Base-by-base conservation (phyloP, 2,113 vertebrate species). In the Otolemur garnettii region DNA sequence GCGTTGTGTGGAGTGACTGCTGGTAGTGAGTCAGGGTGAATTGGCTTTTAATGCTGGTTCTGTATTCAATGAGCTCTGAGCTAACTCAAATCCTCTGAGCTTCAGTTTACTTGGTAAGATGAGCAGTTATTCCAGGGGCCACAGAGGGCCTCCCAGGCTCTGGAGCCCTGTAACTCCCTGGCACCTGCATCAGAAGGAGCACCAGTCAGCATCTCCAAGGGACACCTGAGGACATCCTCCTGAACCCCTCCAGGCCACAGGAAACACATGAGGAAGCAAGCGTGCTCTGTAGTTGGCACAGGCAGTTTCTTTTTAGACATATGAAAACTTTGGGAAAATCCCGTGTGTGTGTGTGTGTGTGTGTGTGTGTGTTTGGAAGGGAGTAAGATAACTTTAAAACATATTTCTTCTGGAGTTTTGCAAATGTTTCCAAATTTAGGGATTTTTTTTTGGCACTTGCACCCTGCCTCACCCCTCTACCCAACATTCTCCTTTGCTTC, bases 381-480 rank as follows among this genome's bases (percentile, higher is more conserved):
- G 21, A 53, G 12, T 14, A 21, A 21, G 50, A 91, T 28, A 74
- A 68, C 35, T 85, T 82, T 26, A 10, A 71, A 69, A 55, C 0
- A 5, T 78, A 77, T 85, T 81, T 75, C 64, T 78, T 85, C 53
- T 83, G 55, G 82, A 89, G 21, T 95, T 96, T 96, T 94, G 68
- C 87, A 89, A 62, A 79, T 53, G 50, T 80, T 89, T 78, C 42
- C 14, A 50, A 42, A 68, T 72, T 89, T 82, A 87, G 55, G 22
- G 45, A 57, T 60, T 66, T 9, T 30, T 59, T 78, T 77, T 77
- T 66, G 12, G 21, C 33, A 11, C 30, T 79, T 24, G 8, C 30
- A 4, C 33, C 9, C 26, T 45, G 19, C 18, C 10, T 45, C 35
- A 18, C 24, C 26, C 2, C 53, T 21, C 28, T 26, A 62, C 35